A percentile compares a stretch with the other conserved stretches of the same genome.
phyloP scores from a whole-genome alignment of 2,797 vertebrate genomes.

The Pipistrellus nathusii region DNA sequence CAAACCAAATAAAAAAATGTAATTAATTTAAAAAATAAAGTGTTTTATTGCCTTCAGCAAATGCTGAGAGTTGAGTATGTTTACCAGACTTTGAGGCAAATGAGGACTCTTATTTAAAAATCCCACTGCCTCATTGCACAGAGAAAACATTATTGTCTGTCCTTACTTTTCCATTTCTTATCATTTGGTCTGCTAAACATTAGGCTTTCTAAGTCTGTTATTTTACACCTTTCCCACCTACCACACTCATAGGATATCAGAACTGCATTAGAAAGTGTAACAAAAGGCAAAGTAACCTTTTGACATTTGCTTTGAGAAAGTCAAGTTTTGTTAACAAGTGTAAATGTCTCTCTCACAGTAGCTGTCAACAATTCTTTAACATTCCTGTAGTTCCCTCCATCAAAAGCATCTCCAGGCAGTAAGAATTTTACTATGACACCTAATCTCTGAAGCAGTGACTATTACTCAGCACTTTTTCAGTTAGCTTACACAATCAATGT shows the following conservation, averaged over 20 bases:
- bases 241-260: slow-evolving; percentile 52
- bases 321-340: slow-evolving; percentile 84
- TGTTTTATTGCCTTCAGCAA: slow-evolving; percentile 2
- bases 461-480: slow-evolving; percentile 75
- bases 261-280: slow-evolving; percentile 77
- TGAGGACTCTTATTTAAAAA: not conserved
- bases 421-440: slow-evolving; percentile 62
- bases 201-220: not conserved
- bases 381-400: slow-evolving; percentile 72
- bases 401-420: slow-evolving; percentile 66
- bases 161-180: not conserved
- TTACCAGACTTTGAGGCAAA: slow-evolving; percentile 52
- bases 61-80: not conserved
- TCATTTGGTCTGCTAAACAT: not conserved
- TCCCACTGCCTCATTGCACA: not conserved
- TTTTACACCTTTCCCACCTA: slow-evolving; percentile 67
- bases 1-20: not conserved
- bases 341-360: slow-evolving; percentile 81
- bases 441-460: slow-evolving; percentile 70
- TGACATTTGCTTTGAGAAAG: slow-evolving; percentile 83
- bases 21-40: not conserved
- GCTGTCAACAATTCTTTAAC: slow-evolving; percentile 82
- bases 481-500: slow-evolving; percentile 56
- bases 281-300: slow-evolving; percentile 81
- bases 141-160: not conserved